These are phyloP conservation scores for Maccullochella peelii DNA, from an alignment of 2,113 vertebrate genomes.

Conservation along the genomic window DNA sequence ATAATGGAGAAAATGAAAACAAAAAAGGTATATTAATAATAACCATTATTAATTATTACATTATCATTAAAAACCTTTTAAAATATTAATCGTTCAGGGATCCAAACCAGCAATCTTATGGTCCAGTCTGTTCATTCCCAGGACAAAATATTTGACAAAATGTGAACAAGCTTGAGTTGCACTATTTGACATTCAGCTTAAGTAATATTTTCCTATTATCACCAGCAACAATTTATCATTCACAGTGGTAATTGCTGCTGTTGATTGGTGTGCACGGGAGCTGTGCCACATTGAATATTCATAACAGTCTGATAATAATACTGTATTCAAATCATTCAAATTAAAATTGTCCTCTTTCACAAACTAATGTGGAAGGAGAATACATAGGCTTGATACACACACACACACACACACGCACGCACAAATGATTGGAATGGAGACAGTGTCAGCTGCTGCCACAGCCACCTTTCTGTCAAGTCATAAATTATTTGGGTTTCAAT, in stretches of 20 bases:
- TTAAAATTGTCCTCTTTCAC: slow-evolving; percentile 41
- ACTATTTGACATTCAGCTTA: slow-evolving; percentile 48
- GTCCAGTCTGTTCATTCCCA: not conserved
- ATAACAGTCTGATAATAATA: slow-evolving; percentile 54
- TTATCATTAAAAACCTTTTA: not conserved
- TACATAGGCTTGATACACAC: not conserved
- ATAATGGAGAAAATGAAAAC: not conserved
- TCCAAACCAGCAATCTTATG: not conserved
- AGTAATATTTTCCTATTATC: slow-evolving; percentile 47
- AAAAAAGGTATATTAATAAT: not conserved
- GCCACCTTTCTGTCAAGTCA: slow-evolving; percentile 20
- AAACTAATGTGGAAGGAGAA: slow-evolving; percentile 34
- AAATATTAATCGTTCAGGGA: not conserved
- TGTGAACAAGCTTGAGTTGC: not conserved
- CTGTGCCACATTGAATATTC: slow-evolving; percentile 59
- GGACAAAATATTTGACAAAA: slow-evolving; percentile 11
- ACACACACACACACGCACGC: slow-evolving; percentile 2
- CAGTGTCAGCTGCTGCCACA: slow-evolving; percentile 23
- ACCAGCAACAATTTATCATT: slow-evolving; percentile 52
- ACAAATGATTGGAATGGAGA: slow-evolving; percentile 3
- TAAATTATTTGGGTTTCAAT: slow-evolving; percentile 52
- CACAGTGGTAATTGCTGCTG: slow-evolving; percentile 51
- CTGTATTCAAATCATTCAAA: slow-evolving; percentile 51
- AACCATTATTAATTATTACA: not conserved
- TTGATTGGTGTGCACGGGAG: slow-evolving; percentile 48